Percentiles rank a stretch among this genome's conserved stretches.
These are phyloP conservation scores for Clostera curtula DNA, from an alignment of 2,888 invertebrate genomes.

Conservation along the genomic window DNA sequence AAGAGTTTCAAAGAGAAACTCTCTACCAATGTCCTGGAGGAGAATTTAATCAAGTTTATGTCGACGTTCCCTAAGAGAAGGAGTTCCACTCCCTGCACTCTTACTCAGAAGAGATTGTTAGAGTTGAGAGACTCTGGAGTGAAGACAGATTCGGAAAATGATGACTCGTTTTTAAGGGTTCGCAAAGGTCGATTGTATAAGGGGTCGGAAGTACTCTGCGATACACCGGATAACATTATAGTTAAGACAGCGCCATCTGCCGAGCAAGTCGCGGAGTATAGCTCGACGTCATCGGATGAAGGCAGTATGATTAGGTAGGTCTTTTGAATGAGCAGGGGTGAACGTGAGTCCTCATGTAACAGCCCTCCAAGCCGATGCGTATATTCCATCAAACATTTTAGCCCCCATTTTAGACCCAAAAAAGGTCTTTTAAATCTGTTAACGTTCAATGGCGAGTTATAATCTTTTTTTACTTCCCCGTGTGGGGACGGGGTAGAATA, in stretches of 20 bases:
- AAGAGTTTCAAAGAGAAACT: conserved; percentile 23
- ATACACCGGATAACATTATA: conserved; percentile 48
- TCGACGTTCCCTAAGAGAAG: conserved; percentile 43
- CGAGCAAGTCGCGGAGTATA: conserved; percentile 42
- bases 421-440: too few species aligned
- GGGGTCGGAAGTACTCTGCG: conserved; percentile 38
- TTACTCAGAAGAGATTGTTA: conserved; percentile 35
- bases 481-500: too few species aligned
- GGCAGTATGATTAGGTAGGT: conserved; percentile 17
- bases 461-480: too few species aligned
- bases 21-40: conserved; percentile 32
- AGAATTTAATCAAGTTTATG: conserved; percentile 39
- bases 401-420: too few species aligned
- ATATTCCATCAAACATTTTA: too few species aligned
- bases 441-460: too few species aligned
- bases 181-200: conserved; percentile 12
- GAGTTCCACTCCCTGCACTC: conserved; percentile 46
- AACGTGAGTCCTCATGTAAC: too few species aligned
- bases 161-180: conserved; percentile 29
- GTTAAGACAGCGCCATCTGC: conserved; percentile 63
- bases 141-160: conserved; percentile 57
- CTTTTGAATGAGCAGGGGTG: too few species aligned
- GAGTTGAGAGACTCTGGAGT: conserved; percentile 41
- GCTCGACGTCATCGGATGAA: conserved; percentile 46
- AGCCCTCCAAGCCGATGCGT: too few species aligned